Evolutionary conservation across 2,797 vertebrate species (phyloP).

Genomic region (Erithacus rubecula): DNA sequence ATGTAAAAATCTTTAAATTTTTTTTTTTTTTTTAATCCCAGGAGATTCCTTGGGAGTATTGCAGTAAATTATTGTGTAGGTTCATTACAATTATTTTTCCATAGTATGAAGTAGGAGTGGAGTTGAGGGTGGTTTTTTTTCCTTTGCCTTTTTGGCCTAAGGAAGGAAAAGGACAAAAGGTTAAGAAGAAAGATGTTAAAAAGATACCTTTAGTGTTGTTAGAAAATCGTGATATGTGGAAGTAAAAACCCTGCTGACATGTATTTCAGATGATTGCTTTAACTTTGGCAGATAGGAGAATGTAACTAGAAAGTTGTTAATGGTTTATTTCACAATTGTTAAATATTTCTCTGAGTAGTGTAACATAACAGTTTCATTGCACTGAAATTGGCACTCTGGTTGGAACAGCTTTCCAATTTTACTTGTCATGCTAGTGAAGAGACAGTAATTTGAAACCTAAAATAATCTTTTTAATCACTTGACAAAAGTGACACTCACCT

Average conservation of each 20-base stretch:
- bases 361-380: background rate
- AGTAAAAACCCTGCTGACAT: background rate
- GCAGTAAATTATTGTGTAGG: background rate
- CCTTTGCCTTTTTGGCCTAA: background rate
- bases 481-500: constrained; percentile 43
- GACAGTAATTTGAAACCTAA: constrained; percentile 46
- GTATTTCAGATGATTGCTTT: background rate
- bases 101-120: background rate
- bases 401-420: constrained; percentile 24
- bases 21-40: too few species aligned
- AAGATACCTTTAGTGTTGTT: background rate
- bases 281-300: background rate
- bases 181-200: background rate
- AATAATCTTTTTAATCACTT: constrained; percentile 53
- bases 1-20: background rate
- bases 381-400: background rate
- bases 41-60: background rate
- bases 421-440: constrained; percentile 39
- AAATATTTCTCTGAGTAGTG: background rate
- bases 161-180: background rate
- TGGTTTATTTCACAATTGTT: constrained; percentile 7
- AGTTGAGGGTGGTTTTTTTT: background rate
- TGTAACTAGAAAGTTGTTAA: background rate
- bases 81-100: background rate
- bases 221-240: background rate